phyloP scores from a whole-genome alignment of 2,113 vertebrate genomes.

The Turnix velox region DNA sequence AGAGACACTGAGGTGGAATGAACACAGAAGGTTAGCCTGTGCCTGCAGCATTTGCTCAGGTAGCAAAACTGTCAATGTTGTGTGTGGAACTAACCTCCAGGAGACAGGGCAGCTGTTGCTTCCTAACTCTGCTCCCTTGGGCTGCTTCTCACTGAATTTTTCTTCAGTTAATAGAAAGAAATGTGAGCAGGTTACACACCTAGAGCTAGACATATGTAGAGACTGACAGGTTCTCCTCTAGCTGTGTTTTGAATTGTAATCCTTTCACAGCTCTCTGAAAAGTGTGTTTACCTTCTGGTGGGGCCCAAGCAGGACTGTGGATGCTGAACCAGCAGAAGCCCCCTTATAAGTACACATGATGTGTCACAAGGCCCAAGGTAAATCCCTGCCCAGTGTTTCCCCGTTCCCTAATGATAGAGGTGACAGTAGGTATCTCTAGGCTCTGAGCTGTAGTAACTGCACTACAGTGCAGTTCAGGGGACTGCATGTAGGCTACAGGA shows the following conservation, averaged over 20 bases:
- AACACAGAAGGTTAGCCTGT: not conserved
- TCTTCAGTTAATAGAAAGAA: not conserved
- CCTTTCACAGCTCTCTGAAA: not conserved
- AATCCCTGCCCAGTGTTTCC: not conserved
- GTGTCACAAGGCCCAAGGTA: not conserved
- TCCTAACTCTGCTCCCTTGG: not conserved
- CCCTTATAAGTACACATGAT: not conserved
- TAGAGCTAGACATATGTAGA: not conserved
- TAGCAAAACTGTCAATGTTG: not conserved
- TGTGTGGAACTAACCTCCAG: not conserved
- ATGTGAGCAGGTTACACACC: not conserved
- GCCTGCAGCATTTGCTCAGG: not conserved
- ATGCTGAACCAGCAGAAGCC: not conserved
- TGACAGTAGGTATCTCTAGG: not conserved
- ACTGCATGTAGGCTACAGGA: accelerated
- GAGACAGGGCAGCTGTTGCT: not conserved
- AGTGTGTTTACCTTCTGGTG: not conserved
- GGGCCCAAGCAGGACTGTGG: not conserved
- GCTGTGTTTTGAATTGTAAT: not conserved
- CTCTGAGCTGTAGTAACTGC: not conserved
- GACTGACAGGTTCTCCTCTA: not conserved
- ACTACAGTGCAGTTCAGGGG: not conserved
- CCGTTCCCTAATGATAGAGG: not conserved
- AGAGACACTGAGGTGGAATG: not conserved
- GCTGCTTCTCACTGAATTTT: not conserved